Percentiles rank a stretch among this genome's conserved stretches.
Evolutionary conservation across 2,888 invertebrate genomes (phyloP).

Genomic region (Ichneumoninae sp.): DNA sequence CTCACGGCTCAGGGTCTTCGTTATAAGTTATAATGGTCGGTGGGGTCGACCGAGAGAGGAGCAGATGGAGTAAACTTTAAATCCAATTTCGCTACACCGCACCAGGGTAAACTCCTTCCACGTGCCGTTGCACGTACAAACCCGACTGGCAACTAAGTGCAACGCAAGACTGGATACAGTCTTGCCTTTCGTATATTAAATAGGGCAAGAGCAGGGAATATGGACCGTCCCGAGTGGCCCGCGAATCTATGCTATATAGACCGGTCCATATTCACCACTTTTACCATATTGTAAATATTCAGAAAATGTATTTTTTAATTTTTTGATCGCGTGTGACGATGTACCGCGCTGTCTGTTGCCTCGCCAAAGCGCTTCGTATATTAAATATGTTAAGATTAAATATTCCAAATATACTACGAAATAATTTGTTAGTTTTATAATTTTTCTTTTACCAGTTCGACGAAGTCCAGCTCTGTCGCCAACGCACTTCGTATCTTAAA

Average conservation of each 20-base stretch:
- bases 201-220: too few species aligned
- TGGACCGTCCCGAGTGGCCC: too few species aligned
- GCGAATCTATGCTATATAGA: too few species aligned
- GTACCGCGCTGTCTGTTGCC: not conserved
- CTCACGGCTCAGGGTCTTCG: conserved; percentile 42
- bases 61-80: conserved; percentile 66
- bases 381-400: not conserved
- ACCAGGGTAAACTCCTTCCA: conserved; percentile 51
- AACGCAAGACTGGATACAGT: conserved; percentile 2
- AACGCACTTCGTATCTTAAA: not conserved
- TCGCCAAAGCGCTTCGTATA: not conserved
- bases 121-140: conserved; percentile 30
- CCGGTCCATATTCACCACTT: too few species aligned
- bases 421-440: too few species aligned
- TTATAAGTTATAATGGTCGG: conserved; percentile 56
- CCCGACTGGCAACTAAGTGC: conserved; percentile 21
- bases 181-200: not conserved
- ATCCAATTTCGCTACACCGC: conserved; percentile 66
- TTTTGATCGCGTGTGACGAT: too few species aligned
- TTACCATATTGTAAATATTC: too few species aligned
- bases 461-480: not conserved
- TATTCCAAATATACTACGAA: too few species aligned
- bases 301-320: too few species aligned
- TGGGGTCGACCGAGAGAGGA: conserved; percentile 34
- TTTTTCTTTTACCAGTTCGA: not conserved